phyloP scores from a whole-genome alignment of 2,797 vertebrate species.

The Lithobates pipiens region DNA sequence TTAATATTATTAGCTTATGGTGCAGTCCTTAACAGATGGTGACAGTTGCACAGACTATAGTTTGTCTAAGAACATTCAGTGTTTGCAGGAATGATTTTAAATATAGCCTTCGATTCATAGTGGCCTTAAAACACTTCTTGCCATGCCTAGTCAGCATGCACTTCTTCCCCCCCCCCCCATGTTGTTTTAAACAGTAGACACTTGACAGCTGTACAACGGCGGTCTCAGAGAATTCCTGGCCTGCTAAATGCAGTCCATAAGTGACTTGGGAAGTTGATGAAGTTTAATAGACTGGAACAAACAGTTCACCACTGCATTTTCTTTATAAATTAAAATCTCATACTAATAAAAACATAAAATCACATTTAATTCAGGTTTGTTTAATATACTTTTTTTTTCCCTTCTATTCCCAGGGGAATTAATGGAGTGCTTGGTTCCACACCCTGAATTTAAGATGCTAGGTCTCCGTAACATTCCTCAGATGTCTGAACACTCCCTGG shows the following conservation, averaged over 20 bases:
- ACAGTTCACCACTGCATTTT: background rate
- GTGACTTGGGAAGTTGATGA: background rate
- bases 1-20: no score
- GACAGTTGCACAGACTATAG: no score
- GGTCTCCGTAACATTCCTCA: conserved; percentile 89
- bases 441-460: conserved; percentile 94
- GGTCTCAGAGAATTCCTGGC: conserved; percentile 21
- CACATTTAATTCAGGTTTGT: background rate
- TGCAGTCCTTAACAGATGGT: no score
- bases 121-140: background rate
- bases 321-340: conserved; percentile 12
- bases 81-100: background rate
- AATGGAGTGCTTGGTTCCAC: conserved; percentile 85
- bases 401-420: conserved; percentile 82
- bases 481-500: conserved; percentile 84
- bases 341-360: background rate
- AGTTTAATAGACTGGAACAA: background rate
- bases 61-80: no score
- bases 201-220: background rate
- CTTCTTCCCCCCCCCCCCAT: background rate
- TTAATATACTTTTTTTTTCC: conserved; percentile 37
- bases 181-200: conserved; percentile 4
- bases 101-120: background rate
- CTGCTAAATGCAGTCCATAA: background rate
- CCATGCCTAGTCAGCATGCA: background rate